Percentiles rank a stretch among this genome's conserved stretches.
Conservation (phyloP, 2,888 invertebrate species). For the Cerceris ruficornis region DNA sequence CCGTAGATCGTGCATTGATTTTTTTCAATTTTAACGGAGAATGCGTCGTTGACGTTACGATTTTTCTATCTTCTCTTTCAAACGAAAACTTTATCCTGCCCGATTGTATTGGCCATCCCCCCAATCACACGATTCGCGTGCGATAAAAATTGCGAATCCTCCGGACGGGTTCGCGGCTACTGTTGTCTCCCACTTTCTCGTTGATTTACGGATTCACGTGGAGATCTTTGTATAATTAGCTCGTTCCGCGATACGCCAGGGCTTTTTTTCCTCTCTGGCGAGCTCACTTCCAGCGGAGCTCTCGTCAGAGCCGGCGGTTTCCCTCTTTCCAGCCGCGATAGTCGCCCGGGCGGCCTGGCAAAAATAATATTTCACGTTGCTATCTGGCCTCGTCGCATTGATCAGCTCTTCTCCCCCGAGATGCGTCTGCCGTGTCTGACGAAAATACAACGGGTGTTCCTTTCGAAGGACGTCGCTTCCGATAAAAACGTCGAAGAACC, state of each 20-base stretch:
- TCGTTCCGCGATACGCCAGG: slow-evolving; percentile 17
- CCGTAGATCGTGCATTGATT: no score
- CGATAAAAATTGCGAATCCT: no score
- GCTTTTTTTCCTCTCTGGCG: background rate
- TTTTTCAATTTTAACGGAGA: no score
- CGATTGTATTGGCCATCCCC: no score
- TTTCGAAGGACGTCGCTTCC: background rate
- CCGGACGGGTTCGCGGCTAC: no score
- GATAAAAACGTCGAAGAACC: no score
- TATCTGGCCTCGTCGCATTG: slow-evolving; percentile 52
- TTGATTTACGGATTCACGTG: slow-evolving; percentile 18
- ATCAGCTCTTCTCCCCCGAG: slow-evolving; percentile 41
- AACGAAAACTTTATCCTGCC: no score
- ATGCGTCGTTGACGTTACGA: no score
- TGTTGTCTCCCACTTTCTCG: background rate
- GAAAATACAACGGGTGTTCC: slow-evolving; percentile 12
- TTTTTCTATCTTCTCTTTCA: no score
- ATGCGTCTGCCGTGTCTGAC: slow-evolving; percentile 21
- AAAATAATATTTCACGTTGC: slow-evolving; percentile 59
- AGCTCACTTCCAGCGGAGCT: background rate
- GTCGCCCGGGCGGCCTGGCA: slow-evolving; percentile 2
- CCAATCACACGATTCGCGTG: no score
- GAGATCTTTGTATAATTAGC: slow-evolving; percentile 38
- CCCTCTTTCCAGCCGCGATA: slow-evolving; percentile 4
- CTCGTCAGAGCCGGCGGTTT: slow-evolving; percentile 1